Conservation (phyloP, 64 coral and sea anemone genomes). For the Dendrophyllia cribrosa region DNA sequence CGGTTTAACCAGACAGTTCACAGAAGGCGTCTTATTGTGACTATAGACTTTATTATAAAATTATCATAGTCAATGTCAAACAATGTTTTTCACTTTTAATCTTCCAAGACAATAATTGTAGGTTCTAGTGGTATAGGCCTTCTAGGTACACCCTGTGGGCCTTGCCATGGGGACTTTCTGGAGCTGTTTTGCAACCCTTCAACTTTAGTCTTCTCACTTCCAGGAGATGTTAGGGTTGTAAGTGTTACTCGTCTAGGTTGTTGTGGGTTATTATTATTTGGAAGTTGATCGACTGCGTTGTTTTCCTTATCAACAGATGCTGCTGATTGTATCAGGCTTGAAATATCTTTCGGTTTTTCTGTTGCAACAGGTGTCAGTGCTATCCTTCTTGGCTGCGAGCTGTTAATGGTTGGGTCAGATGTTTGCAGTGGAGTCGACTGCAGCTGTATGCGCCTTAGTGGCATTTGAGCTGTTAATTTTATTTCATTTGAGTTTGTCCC, state of each 20-base stretch:
- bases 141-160: not conserved
- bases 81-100: not conserved
- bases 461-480: slow-evolving; percentile 29
- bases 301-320: slow-evolving; percentile 30
- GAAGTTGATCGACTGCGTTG: not conserved
- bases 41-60: too few species aligned
- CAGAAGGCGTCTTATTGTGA: too few species aligned
- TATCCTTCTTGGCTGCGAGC: not conserved
- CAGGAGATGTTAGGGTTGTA: slow-evolving; percentile 8
- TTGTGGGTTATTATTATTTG: not conserved
- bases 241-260: slow-evolving; percentile 21
- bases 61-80: too few species aligned
- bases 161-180: not conserved
- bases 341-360: not conserved
- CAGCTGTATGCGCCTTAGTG: slow-evolving; percentile 48
- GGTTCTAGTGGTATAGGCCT: slow-evolving; percentile 64
- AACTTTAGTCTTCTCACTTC: not conserved
- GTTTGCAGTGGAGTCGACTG: not conserved
- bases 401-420: not conserved
- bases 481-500: not conserved
- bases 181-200: not conserved
- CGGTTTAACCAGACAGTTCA: too few species aligned
- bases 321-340: not conserved
- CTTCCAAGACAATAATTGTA: slow-evolving; percentile 44
- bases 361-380: slow-evolving; percentile 3